Evolutionary conservation across 1,140 invertebrate species (phyloP).

Genomic region (Kradibia gibbosae): DNA sequence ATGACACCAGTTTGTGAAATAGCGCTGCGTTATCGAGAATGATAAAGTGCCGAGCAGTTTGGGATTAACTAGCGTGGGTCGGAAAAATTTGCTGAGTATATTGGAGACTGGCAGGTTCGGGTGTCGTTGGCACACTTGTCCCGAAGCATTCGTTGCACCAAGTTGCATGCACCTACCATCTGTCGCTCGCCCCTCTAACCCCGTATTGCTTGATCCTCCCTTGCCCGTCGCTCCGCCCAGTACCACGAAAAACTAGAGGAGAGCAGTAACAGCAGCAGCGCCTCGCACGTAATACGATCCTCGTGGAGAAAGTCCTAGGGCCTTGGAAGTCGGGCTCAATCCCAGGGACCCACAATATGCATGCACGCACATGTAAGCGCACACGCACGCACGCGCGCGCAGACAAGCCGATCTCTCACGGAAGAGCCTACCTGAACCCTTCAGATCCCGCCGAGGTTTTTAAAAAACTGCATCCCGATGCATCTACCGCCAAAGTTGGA

Average conservation of each 20-base stretch:
- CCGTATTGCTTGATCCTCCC: neutral
- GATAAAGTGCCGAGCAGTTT: neutral
- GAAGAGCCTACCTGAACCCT: slow-evolving; percentile 37
- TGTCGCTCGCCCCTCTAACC: slow-evolving; percentile 54
- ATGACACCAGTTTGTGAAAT: neutral
- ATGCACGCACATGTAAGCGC: neutral
- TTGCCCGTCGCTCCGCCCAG: neutral
- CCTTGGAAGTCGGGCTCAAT: slow-evolving; percentile 46
- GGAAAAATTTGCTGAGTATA: neutral
- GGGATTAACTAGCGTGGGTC: neutral
- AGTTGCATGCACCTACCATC: slow-evolving; percentile 66
- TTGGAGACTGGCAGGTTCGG: neutral
- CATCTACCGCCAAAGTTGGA: slow-evolving; percentile 19
- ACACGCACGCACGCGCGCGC: neutral
- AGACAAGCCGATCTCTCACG: slow-evolving; percentile 1
- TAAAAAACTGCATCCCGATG: slow-evolving; percentile 40
- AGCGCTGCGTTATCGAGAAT: neutral
- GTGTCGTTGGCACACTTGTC: slow-evolving; percentile 21
- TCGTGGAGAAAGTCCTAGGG: slow-evolving; percentile 57
- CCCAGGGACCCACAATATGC: neutral
- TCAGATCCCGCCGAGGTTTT: slow-evolving; percentile 21
- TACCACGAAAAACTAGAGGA: slow-evolving; percentile 34
- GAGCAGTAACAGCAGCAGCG: slow-evolving; percentile 48
- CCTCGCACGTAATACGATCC: slow-evolving; percentile 65
- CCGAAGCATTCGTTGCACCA: slow-evolving; percentile 50